These are phyloP conservation scores for Grantiella picta DNA, from an alignment of 2,113 vertebrate species.

Conservation along the genomic window DNA sequence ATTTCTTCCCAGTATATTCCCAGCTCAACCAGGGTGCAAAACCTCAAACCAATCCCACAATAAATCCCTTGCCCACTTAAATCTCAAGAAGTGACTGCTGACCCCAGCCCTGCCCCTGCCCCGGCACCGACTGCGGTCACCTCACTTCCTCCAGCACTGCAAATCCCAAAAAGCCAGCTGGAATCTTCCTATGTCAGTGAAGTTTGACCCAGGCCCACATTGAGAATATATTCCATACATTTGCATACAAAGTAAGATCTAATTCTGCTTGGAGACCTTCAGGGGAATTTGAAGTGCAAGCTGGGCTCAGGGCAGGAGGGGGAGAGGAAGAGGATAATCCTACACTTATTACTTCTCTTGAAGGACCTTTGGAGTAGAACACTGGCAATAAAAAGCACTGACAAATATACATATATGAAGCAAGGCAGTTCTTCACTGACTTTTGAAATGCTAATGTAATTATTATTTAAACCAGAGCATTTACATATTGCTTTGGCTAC, in stretches of 20 bases:
- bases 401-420: not conserved
- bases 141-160: accelerated
- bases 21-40: not conserved
- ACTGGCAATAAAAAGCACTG: not conserved
- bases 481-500: not conserved
- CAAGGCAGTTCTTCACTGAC: not conserved
- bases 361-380: not conserved
- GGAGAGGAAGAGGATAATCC: not conserved
- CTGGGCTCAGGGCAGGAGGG: not conserved
- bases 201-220: not conserved
- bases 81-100: accelerated
- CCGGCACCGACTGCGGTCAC: not conserved
- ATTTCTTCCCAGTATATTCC: not conserved
- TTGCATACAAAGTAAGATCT: not conserved
- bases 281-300: not conserved
- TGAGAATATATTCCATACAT: not conserved
- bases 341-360: not conserved
- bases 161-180: not conserved
- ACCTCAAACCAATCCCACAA: not conserved
- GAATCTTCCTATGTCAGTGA: not conserved
- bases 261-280: not conserved
- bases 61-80: not conserved
- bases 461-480: not conserved
- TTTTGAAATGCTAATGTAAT: not conserved
- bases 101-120: not conserved